These are phyloP conservation scores for Melanogrammus aeglefinus DNA, from an alignment of 2,797 vertebrate species.

Conservation along the genomic window DNA sequence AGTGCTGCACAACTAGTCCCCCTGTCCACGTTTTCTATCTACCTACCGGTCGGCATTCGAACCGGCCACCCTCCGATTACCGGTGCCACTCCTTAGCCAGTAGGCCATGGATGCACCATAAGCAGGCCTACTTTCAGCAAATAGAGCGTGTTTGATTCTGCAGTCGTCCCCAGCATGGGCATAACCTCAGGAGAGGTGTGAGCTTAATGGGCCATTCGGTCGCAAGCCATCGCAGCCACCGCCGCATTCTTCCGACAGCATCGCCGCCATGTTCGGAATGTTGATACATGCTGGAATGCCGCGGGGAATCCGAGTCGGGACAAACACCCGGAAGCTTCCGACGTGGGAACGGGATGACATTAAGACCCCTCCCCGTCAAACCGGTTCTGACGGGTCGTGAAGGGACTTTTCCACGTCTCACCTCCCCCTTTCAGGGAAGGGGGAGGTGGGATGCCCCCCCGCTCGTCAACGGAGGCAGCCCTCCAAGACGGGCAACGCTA, in stretches of 20 bases:
- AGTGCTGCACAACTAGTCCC: no score
- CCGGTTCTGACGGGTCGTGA: constrained; percentile 17
- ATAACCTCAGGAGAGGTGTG: no score
- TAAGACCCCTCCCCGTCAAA: constrained; percentile 35
- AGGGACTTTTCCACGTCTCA: constrained; percentile 29
- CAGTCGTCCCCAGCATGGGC: no score
- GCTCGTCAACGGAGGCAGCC: neutral
- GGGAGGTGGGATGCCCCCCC: constrained; percentile 18
- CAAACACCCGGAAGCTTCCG: constrained; percentile 29
- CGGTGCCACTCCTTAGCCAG: no score
- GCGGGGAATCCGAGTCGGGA: constrained; percentile 33
- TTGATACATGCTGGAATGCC: constrained; percentile 34
- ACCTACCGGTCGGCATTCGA: no score
- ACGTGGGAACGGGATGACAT: constrained; percentile 51
- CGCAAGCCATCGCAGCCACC: no score
- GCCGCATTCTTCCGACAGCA: constrained; percentile 39
- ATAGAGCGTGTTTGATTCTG: no score
- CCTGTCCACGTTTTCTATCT: no score
- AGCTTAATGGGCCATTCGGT: no score
- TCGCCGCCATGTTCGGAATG: constrained; percentile 46
- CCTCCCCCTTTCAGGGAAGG: neutral
- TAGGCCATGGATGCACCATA: no score
- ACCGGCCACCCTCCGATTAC: no score
- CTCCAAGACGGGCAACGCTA: neutral
- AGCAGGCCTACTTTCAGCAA: no score